Evolutionary conservation across 2,888 invertebrate species (phyloP).

Genomic region (Conops quadrifasciatus): DNA sequence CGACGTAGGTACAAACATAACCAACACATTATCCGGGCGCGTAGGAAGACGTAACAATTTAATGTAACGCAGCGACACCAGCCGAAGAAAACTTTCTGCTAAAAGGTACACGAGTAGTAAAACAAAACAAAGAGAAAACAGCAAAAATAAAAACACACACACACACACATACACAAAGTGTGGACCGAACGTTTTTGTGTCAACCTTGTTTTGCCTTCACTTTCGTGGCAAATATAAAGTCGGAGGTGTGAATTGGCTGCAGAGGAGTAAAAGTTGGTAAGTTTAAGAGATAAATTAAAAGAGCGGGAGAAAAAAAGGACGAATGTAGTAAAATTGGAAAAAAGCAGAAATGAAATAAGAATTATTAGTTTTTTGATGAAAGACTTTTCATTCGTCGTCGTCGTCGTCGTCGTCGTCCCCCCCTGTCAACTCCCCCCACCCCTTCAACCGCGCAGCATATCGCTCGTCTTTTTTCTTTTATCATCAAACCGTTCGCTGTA

Average conservation of each 20-base stretch:
- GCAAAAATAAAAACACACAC: background rate
- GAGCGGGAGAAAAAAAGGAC: background rate
- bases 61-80: background rate
- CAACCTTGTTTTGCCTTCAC: slow-evolving; percentile 27
- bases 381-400: background rate
- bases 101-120: background rate
- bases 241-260: background rate
- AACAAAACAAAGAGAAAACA: background rate
- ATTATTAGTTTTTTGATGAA: slow-evolving; percentile 28
- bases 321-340: background rate
- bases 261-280: background rate
- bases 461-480: background rate
- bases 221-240: slow-evolving; percentile 19
- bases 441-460: background rate
- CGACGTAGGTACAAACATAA: background rate
- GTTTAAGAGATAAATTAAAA: background rate
- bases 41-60: background rate
- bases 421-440: too few relatives aligned
- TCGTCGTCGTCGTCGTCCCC: background rate
- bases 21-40: background rate
- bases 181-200: slow-evolving; percentile 20
- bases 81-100: background rate
- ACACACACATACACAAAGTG: slow-evolving; percentile 17
- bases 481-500: background rate
- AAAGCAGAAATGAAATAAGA: slow-evolving; percentile 45